Percentiles rank a stretch among this genome's conserved stretches.
Conservation (phyloP, 2,113 vertebrate species). For the Erinaceus europaeus region DNA sequence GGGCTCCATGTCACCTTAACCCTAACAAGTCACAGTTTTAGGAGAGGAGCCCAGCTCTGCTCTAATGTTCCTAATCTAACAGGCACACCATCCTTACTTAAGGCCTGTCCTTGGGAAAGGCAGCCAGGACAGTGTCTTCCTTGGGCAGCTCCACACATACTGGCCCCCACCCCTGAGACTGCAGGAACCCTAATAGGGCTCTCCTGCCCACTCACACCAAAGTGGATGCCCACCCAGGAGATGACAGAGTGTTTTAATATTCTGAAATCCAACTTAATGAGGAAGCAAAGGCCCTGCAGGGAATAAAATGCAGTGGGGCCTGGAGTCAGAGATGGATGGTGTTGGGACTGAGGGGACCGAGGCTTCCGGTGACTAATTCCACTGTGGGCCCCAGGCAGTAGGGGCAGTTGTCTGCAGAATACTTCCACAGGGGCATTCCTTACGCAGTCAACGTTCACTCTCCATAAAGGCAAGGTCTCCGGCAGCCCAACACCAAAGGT, state of each 20-base stretch:
- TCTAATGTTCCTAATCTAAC: too few relatives aligned
- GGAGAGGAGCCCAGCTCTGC: too few relatives aligned
- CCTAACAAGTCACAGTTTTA: background rate
- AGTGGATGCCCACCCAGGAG: background rate
- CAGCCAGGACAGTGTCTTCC: background rate
- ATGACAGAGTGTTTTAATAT: conserved; percentile 55
- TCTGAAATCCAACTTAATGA: conserved; percentile 32
- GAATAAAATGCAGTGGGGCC: background rate
- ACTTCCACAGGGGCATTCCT: too few relatives aligned
- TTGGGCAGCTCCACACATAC: background rate
- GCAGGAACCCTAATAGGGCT: background rate
- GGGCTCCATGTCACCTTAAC: too few relatives aligned
- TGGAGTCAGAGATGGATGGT: background rate
- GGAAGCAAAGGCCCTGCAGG: conserved; percentile 12
- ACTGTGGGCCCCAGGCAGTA: background rate
- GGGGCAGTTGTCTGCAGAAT: background rate
- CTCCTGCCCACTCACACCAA: background rate
- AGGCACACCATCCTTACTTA: too few relatives aligned
- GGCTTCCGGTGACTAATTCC: background rate
- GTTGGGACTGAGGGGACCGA: background rate
- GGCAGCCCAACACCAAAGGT: too few relatives aligned
- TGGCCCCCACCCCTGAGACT: background rate
- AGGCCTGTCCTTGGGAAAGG: background rate
- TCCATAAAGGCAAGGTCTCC: too few relatives aligned
- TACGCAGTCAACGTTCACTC: too few relatives aligned